Evolutionary conservation across 2,113 vertebrate species (phyloP), one percentile per base, ranked within the genome.

Genomic region (Dascyllus trimaculatus): DNA sequence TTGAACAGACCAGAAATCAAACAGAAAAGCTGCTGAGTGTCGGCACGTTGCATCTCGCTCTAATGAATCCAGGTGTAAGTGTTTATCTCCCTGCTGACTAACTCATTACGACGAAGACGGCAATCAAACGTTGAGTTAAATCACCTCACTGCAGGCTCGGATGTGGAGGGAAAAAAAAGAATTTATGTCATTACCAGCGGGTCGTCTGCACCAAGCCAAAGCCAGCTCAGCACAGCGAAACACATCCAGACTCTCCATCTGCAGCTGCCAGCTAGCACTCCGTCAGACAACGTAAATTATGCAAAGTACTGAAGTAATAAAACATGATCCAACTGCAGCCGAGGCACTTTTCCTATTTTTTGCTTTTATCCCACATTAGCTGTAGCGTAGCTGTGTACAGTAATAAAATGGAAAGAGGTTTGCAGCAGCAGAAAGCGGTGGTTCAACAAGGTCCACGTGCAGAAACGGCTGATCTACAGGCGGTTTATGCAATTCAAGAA

Each of bases 221-320:
- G 71, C 73, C 63, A 81, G 51, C 75, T 71, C 79, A 71, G 71
- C 72, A 76, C 61, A 38, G 43, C 32, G 66, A 81, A 58, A 82
- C 64, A 15, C 72, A 52, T 53, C 57, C 82, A 78, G 38, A 59
- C 64, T 19, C 61, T 11, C 53, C 54, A 4, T 82, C 66, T 51
- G 63, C 82, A 66, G 49, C 71, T 59, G 77, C 70, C 88, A 78
- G 15, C 18, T 61, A 43, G 67, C 80, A 43, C 56, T 40, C 72
- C 18, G 40, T 76, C 85, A 53, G 52, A 56, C 74, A 2, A 5
- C 2, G 24, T 65, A 25, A 80, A 84, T 86, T 74, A 88, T 60
- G 77, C 64, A 82, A 68, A 81, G 57, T 29, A 57, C 71, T 57
- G 0, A 22, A 54, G 75, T 48, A 61, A 86, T 82, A 86, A 84